phyloP scores from a whole-genome alignment of 2,888 invertebrate species.

The Congeria kusceri region DNA sequence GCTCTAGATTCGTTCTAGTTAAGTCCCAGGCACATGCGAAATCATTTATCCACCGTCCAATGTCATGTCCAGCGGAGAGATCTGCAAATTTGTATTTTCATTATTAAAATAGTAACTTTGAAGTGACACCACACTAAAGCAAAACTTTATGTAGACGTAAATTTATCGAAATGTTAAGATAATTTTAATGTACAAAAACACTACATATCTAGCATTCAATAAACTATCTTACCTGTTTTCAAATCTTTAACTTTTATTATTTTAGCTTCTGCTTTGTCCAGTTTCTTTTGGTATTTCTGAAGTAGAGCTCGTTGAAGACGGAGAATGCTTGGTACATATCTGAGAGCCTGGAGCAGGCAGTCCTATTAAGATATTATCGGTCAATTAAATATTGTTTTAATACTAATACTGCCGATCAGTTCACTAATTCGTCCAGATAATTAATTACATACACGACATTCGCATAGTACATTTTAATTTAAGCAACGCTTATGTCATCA shows the following conservation, averaged over 20 bases:
- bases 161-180: too few species aligned
- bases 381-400: too few species aligned
- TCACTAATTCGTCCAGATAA: too few species aligned
- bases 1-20: background rate
- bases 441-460: too few species aligned
- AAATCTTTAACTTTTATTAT: slow-evolving; percentile 49
- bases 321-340: slow-evolving; percentile 71
- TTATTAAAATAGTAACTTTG: too few species aligned
- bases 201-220: too few species aligned
- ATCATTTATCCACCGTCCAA: background rate
- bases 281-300: slow-evolving; percentile 66
- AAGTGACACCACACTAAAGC: too few species aligned
- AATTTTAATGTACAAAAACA: too few species aligned
- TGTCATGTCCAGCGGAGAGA: background rate
- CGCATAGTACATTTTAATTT: too few species aligned
- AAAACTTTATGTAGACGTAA: background rate
- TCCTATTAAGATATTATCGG: background rate
- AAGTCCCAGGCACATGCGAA: slow-evolving; percentile 6
- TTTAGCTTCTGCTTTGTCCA: slow-evolving; percentile 71
- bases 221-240: slow-evolving; percentile 34
- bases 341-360: slow-evolving; percentile 50
- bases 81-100: background rate
- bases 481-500: too few species aligned
- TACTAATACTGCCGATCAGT: too few species aligned
- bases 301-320: slow-evolving; percentile 67